These are phyloP conservation scores for Byasa hedistus DNA, from an alignment of 2,888 invertebrate genomes.

Conservation along the genomic window DNA sequence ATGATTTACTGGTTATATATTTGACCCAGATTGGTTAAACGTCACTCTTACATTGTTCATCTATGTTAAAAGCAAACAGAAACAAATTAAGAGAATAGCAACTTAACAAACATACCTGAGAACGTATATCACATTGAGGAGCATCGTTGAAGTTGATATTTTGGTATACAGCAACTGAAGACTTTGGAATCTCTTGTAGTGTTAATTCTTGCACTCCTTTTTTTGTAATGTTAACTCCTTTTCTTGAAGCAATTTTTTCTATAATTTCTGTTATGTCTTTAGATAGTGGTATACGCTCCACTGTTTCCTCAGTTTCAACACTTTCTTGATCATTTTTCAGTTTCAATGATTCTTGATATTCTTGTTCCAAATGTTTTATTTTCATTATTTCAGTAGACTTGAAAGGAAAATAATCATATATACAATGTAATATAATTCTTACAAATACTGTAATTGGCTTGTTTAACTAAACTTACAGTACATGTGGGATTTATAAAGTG, in stretches of 20 bases:
- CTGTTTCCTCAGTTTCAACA: slow-evolving; percentile 43
- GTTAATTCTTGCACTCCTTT: slow-evolving; percentile 51
- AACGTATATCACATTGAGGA: slow-evolving; percentile 75
- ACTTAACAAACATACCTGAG: slow-evolving; percentile 71
- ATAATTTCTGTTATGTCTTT: slow-evolving; percentile 80
- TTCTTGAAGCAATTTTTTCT: slow-evolving; percentile 70
- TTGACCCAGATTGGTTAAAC: too few species aligned
- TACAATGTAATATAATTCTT: background rate
- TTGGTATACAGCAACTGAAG: slow-evolving; percentile 83
- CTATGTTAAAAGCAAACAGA: too few species aligned
- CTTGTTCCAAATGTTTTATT: slow-evolving; percentile 72
- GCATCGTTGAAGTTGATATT: slow-evolving; percentile 64
- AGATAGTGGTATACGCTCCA: slow-evolving; percentile 64
- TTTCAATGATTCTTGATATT: slow-evolving; percentile 64
- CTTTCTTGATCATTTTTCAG: slow-evolving; percentile 40
- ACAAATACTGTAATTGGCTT: background rate
- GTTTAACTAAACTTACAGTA: slow-evolving; percentile 56
- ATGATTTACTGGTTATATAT: too few species aligned
- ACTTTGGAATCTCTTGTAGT: slow-evolving; percentile 80
- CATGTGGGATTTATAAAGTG: slow-evolving; percentile 68
- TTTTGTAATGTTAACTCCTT: slow-evolving; percentile 43
- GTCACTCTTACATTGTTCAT: too few species aligned
- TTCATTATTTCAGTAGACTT: slow-evolving; percentile 69
- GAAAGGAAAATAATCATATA: slow-evolving; percentile 31
- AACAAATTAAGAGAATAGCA: background rate